Conservation (phyloP, 2,113 vertebrate species). For the Solea senegalensis region DNA sequence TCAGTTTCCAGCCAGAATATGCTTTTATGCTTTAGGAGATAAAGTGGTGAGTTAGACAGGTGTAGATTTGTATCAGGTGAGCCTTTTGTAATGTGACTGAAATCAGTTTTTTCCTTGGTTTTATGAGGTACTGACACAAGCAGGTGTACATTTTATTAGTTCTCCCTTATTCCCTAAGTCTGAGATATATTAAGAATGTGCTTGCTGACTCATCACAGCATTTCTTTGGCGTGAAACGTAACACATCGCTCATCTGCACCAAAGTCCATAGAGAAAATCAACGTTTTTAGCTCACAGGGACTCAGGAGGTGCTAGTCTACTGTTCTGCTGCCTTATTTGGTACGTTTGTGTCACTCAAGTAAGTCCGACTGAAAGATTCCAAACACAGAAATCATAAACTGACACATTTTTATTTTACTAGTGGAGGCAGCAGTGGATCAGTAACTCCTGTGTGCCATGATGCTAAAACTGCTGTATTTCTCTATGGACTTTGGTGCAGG, state of each 20-base stretch:
- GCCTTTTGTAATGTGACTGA: too few relatives aligned
- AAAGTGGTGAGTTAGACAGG: too few relatives aligned
- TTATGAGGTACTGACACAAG: too few relatives aligned
- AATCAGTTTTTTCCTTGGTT: too few relatives aligned
- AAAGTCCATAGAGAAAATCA: background rate
- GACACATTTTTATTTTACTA: background rate
- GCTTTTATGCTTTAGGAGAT: too few relatives aligned
- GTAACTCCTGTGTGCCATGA: background rate
- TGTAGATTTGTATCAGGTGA: too few relatives aligned
- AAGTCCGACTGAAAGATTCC: background rate
- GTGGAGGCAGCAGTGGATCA: background rate
- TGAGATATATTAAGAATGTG: too few relatives aligned
- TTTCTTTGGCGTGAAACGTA: too few relatives aligned
- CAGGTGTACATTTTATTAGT: too few relatives aligned
- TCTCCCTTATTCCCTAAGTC: too few relatives aligned
- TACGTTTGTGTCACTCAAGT: background rate
- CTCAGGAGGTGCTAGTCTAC: background rate
- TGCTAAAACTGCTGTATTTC: background rate
- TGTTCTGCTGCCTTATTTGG: background rate
- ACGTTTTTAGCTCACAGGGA: background rate
- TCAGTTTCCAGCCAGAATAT: background rate
- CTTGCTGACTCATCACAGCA: too few relatives aligned
- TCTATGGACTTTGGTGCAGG: background rate
- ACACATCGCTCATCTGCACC: background rate
- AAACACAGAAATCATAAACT: background rate